Conservation (phyloP, 2,888 invertebrate genomes). For the Agriotes lineatus region DNA sequence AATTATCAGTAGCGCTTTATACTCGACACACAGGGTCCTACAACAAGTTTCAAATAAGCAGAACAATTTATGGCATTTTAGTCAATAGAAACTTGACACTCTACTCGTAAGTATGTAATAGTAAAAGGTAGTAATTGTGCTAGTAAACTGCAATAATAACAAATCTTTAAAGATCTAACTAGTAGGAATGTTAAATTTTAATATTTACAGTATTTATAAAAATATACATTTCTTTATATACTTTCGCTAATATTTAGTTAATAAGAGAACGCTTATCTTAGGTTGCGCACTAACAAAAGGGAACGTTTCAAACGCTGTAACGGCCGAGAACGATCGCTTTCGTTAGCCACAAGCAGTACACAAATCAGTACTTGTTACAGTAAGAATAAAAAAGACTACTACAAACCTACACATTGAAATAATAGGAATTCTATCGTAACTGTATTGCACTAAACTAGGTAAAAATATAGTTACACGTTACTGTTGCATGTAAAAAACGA, state of each 20-base stretch:
- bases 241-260: slow-evolving; percentile 25
- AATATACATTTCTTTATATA: slow-evolving; percentile 56
- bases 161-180: slow-evolving; percentile 44
- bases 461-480: slow-evolving; percentile 1
- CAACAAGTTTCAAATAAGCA: slow-evolving; percentile 34
- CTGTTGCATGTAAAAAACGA: not conserved
- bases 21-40: not conserved
- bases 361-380: slow-evolving; percentile 18
- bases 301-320: not conserved
- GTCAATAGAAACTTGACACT: slow-evolving; percentile 31
- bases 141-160: slow-evolving; percentile 41
- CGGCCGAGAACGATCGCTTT: not conserved
- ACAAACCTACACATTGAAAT: slow-evolving; percentile 17
- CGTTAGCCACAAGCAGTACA: not conserved
- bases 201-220: slow-evolving; percentile 62
- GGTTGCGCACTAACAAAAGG: slow-evolving; percentile 13
- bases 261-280: slow-evolving; percentile 29
- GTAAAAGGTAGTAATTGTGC: slow-evolving; percentile 40
- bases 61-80: slow-evolving; percentile 29
- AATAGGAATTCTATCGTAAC: slow-evolving; percentile 23
- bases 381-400: slow-evolving; percentile 19
- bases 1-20: not conserved
- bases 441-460: slow-evolving; percentile 22
- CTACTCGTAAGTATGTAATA: slow-evolving; percentile 36
- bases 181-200: slow-evolving; percentile 59